Percentiles rank a stretch among this genome's conserved stretches.
These are phyloP conservation scores for Vulpes vulpes DNA, from an alignment of 2,113 vertebrate genomes.

Conservation along the genomic window DNA sequence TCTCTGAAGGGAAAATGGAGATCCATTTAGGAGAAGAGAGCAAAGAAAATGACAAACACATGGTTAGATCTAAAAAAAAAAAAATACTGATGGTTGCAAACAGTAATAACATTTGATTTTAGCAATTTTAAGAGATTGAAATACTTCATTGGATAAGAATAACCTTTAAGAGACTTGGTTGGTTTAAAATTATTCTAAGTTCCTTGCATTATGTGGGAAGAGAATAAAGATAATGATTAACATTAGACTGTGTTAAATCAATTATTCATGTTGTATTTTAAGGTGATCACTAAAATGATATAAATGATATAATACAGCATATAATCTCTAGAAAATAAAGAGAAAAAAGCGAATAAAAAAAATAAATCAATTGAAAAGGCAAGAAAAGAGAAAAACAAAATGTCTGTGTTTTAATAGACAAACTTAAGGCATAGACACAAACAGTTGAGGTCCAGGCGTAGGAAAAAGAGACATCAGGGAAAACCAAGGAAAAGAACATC, in stretches of 20 bases:
- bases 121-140: neutral
- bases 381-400: neutral
- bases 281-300: neutral
- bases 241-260: slow-evolving; percentile 17
- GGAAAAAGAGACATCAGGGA: neutral
- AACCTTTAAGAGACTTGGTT: neutral
- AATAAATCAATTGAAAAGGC: neutral
- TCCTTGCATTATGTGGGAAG: neutral
- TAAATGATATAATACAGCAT: neutral
- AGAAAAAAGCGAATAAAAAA: neutral
- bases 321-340: neutral
- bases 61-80: neutral
- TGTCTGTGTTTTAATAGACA: neutral
- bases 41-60: neutral
- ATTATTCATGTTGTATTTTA: neutral
- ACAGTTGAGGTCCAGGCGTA: neutral
- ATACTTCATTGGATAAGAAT: neutral
- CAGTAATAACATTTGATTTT: neutral
- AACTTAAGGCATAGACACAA: neutral
- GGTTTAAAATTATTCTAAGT: neutral
- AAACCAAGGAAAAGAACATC: neutral
- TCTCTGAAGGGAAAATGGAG: neutral
- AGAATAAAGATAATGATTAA: slow-evolving; percentile 1
- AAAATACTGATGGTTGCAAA: neutral
- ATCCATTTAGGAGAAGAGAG: neutral